These are phyloP conservation scores for Microplitis mediator DNA, from an alignment of 1,140 invertebrate genomes.

Conservation along the genomic window DNA sequence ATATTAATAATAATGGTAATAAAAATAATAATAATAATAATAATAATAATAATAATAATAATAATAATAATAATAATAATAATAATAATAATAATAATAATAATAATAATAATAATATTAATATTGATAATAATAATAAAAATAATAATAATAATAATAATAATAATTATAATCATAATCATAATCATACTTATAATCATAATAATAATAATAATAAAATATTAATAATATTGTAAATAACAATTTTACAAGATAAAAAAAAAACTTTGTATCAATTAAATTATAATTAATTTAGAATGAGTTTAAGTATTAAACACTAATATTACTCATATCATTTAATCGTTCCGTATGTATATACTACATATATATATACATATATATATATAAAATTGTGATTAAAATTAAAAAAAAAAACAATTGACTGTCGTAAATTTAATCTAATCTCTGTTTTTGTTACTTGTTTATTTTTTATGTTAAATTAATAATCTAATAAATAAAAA, in stretches of 20 bases:
- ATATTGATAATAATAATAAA: no score
- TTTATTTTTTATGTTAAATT: neutral
- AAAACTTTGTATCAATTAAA: conserved; percentile 42
- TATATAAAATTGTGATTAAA: conserved; percentile 49
- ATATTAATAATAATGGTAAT: no score
- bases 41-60: no score
- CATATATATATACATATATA: conserved; percentile 27
- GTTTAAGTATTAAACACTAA: conserved; percentile 49
- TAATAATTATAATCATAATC: no score
- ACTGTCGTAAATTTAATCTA: conserved; percentile 39
- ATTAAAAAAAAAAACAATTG: conserved; percentile 49
- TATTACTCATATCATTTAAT: conserved; percentile 52
- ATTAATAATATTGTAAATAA: neutral
- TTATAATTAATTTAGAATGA: conserved; percentile 38
- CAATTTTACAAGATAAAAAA: conserved; percentile 5
- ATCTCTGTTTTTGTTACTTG: conserved; percentile 1
- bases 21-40: no score
- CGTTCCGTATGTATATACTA: conserved; percentile 57
- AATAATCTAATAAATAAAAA: no score
- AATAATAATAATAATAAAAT: no score
- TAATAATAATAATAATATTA: no score
- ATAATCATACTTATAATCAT: no score
- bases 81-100: no score
- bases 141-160: no score
- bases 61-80: no score